Base-by-base conservation (phyloP, 2,113 vertebrate species). In the Sula dactylatra region DNA sequence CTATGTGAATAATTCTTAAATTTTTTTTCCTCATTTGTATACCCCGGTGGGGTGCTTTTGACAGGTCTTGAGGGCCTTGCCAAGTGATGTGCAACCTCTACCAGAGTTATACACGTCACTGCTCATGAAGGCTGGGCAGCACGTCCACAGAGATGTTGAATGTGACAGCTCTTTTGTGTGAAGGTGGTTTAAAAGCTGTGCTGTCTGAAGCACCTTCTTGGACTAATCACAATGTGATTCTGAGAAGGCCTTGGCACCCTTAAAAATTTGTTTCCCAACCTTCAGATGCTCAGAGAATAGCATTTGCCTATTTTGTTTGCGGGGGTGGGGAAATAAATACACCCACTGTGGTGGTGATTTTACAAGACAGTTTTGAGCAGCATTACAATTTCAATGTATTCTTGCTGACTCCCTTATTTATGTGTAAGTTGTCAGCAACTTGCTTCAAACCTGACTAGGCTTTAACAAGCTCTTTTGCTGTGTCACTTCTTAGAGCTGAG, bases 61-160 rank as follows among this genome's bases (percentile, higher is more conserved):
- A 12, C 26, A 31, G 21, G 8, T 58, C 52, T 42, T 2, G 7
- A 73, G 47, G 56, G 22, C 44, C 89, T 73, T 93, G 29, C 17
- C 40, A 32, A 0, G 3, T 5, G 45, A 4, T 21, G 1, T 26
- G 47, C 55, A 56, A 0, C 21, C 42, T 8, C 19, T 20, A 0
- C 21, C 22, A 19, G 47, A 25, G 65, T 21, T 71, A 22, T 0
- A 10, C 5, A 2, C 45, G 16, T 50, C 49, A 6, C 24, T 38
- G 69, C 29, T 59, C 34, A 4, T 16, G 65, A 4, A 4, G 16
- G 34, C 42, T n/a, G 73, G 47, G 52, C 56, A 71, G 82, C 10
- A 6, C 22, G 31, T 4, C 11, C 32, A 6, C 18, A 13, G 66
- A 13, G 38, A 13, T n/a, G 36, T 1, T 38, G 54, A n/a, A 22